A percentile compares a stretch with the other conserved stretches of the same genome.
Conservation (phyloP, 2,113 vertebrate species). For the Ciconia boyciana region DNA sequence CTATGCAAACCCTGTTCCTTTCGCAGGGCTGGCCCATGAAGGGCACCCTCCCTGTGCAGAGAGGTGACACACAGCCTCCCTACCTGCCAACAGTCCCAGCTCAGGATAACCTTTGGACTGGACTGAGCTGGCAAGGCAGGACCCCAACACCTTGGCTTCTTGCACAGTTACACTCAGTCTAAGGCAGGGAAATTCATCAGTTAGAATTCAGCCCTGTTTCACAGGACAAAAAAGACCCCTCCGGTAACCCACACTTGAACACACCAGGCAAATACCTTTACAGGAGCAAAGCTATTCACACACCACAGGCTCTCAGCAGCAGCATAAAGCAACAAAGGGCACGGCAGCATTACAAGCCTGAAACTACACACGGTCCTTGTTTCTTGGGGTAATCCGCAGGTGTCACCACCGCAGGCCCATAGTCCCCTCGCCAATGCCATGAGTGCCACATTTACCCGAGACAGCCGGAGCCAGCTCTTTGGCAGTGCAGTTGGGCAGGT, state of each 20-base stretch:
- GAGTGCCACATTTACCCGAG: constrained; percentile 60
- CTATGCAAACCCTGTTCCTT: neutral
- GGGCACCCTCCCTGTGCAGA: neutral
- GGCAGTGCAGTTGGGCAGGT: constrained; percentile 79
- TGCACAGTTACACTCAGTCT: neutral
- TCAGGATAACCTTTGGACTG: neutral
- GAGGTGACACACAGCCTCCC: neutral
- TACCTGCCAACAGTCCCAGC: neutral
- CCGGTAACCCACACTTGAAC: neutral
- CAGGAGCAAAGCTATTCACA: neutral
- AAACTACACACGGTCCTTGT: neutral
- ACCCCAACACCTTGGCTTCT: neutral
- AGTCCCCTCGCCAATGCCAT: accelerated
- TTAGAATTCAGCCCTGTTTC: neutral
- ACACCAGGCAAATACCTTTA: neutral
- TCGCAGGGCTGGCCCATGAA: neutral
- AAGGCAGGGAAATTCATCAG: neutral
- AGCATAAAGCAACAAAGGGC: neutral
- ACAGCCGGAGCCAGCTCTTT: constrained; percentile 82
- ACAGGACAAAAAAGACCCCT: neutral
- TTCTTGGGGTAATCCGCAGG: neutral
- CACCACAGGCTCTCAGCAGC: neutral
- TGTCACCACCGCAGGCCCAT: neutral
- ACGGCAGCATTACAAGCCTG: neutral
- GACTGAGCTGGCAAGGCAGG: neutral